Percentiles rank a stretch among this genome's conserved stretches.
These are phyloP conservation scores for Scopus umbretta DNA, from an alignment of 2,113 vertebrate genomes.

Conservation along the genomic window DNA sequence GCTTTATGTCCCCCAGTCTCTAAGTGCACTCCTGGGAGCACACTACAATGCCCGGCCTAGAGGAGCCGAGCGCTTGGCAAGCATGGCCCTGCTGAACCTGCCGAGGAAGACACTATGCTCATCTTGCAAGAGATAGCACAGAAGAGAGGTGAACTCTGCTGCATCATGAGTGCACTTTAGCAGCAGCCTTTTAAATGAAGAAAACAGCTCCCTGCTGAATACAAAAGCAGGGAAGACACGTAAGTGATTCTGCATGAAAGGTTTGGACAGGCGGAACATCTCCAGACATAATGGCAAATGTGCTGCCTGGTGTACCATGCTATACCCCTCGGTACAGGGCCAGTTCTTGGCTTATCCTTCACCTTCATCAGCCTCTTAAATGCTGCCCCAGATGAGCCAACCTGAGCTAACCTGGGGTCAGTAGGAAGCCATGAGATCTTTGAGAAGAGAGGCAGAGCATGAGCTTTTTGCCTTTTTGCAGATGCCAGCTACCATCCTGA, in stretches of 20 bases:
- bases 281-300: background rate
- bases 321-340: background rate
- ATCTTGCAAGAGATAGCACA: background rate
- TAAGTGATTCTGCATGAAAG: background rate
- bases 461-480: background rate
- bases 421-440: background rate
- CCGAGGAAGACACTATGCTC: background rate
- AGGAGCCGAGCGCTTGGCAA: fast-evolving
- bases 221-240: fast-evolving
- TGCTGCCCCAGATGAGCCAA: background rate
- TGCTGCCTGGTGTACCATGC: background rate
- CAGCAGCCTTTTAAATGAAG: background rate
- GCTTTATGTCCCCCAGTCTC: background rate
- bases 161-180: background rate
- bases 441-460: background rate
- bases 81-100: background rate
- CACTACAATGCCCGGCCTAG: fast-evolving
- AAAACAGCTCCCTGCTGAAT: background rate
- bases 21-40: background rate
- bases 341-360: background rate
- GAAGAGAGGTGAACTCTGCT: background rate
- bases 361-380: background rate
- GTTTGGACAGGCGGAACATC: background rate
- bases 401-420: background rate
- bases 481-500: background rate